Evolutionary conservation across 2,797 vertebrate genomes (phyloP).

Genomic region (Thunnus albacares): DNA sequence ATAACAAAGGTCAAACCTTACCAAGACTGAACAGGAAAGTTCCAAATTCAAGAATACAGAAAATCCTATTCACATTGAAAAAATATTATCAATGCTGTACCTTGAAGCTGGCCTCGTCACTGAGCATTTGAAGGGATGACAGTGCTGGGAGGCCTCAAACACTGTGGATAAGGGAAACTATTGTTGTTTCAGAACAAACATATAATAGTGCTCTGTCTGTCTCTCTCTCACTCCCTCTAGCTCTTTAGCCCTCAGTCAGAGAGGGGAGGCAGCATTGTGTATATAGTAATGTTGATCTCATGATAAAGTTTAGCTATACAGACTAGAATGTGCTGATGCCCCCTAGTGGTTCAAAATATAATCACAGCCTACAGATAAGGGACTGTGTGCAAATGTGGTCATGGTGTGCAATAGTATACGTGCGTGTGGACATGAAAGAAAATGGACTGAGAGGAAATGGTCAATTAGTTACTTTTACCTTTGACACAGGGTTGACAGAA

Average conservation of each 20-base stretch:
- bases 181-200: constrained; percentile 78
- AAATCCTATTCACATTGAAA: constrained; percentile 31
- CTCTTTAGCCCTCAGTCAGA: constrained; percentile 24
- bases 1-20: constrained; percentile 37
- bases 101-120: constrained; percentile 48
- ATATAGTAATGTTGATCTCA: constrained; percentile 19
- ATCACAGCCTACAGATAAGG: background rate
- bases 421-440: background rate
- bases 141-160: constrained; percentile 75
- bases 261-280: constrained; percentile 17
- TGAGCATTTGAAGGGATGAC: constrained; percentile 52
- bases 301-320: constrained; percentile 3
- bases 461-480: background rate
- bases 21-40: constrained; percentile 35
- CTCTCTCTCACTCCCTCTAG: constrained; percentile 22
- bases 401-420: background rate
- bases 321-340: background rate
- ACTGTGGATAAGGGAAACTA: constrained; percentile 71
- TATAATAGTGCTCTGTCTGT: constrained; percentile 59
- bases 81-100: constrained; percentile 35
- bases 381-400: background rate
- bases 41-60: constrained; percentile 24
- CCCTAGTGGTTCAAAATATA: background rate
- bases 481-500: background rate
- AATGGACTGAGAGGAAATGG: too few species aligned